These are phyloP conservation scores for Gymnobelideus leadbeateri DNA, from an alignment of 2,113 vertebrate genomes.

Conservation along the genomic window DNA sequence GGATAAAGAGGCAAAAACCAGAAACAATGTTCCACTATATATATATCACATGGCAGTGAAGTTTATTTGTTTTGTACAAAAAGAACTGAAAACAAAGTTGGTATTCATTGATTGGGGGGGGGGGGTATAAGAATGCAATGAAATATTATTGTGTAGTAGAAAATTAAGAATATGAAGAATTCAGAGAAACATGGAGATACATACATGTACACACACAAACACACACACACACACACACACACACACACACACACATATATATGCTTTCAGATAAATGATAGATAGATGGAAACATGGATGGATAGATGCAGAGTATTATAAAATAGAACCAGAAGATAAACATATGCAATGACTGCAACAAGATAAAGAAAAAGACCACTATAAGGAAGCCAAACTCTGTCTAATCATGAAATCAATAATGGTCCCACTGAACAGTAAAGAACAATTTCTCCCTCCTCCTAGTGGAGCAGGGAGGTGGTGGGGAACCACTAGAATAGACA, in stretches of 20 bases:
- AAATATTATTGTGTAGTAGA: neutral
- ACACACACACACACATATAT: neutral
- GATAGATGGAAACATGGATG: neutral
- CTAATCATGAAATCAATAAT: neutral
- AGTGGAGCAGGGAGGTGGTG: neutral
- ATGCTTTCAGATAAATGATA: no score
- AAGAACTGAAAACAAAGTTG: neutral
- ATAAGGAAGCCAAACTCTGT: neutral
- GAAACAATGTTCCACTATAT: neutral
- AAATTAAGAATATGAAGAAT: neutral
- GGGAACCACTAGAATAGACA: neutral
- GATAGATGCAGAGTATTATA: neutral
- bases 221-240: neutral
- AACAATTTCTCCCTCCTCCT: neutral
- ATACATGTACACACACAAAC: neutral
- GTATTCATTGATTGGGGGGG: neutral
- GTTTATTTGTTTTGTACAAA: neutral
- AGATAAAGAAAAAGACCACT: neutral
- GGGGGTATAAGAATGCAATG: neutral
- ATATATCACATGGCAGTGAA: neutral
- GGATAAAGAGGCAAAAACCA: neutral
- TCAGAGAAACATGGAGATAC: neutral
- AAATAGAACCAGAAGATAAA: neutral
- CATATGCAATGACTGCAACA: neutral
- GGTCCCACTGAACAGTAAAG: neutral